These are phyloP conservation scores for Pantherophis alleghaniensis DNA, from an alignment of 2,797 vertebrate species.

Conservation along the genomic window DNA sequence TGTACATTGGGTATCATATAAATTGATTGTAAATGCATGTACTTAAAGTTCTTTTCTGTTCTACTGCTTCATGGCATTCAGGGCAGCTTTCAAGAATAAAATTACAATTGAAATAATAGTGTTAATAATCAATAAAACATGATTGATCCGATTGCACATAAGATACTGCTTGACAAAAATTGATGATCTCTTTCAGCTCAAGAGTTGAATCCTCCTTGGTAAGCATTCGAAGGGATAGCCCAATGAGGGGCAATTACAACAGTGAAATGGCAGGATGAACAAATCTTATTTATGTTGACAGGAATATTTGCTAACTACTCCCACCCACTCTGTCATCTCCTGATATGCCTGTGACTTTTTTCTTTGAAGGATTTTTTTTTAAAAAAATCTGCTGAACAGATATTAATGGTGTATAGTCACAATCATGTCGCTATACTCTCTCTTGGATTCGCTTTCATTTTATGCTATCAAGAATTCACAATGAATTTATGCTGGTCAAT, in stretches of 20 bases:
- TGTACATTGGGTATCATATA: background rate
- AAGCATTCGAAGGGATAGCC: background rate
- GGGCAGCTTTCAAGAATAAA: background rate
- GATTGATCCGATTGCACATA: background rate
- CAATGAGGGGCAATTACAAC: background rate
- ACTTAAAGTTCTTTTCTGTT: background rate
- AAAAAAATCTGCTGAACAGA: background rate
- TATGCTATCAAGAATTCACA: background rate
- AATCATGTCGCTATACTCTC: background rate
- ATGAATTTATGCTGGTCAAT: background rate
- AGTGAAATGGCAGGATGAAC: background rate
- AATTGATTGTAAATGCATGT: background rate
- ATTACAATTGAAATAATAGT: background rate
- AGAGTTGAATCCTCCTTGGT: background rate
- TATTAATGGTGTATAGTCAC: background rate
- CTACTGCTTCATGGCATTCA: background rate
- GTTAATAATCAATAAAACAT: background rate
- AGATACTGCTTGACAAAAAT: background rate
- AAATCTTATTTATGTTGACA: background rate
- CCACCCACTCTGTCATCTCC: background rate
- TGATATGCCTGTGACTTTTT: background rate
- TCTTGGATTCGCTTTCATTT: background rate
- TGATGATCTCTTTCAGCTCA: background rate
- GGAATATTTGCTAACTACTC: background rate
- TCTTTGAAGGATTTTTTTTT: background rate